Evolutionary conservation across 2,113 vertebrate species (phyloP).

Genomic region (Clarias gariepinus): DNA sequence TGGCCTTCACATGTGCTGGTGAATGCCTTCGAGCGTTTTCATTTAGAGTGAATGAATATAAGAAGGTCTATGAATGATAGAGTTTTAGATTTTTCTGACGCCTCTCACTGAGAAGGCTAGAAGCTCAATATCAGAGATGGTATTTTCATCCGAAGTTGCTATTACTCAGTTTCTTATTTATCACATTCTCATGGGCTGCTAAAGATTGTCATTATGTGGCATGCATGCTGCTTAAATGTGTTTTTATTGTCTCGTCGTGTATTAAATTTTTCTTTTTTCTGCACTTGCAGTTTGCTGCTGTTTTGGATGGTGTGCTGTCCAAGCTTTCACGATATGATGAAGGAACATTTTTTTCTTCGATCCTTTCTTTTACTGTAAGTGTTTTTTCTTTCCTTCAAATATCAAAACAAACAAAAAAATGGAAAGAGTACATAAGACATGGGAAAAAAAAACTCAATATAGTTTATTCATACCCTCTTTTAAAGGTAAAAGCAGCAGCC

Average conservation of each 20-base stretch:
- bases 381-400: slow-evolving; percentile 33
- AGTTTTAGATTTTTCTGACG: slow-evolving; percentile 9
- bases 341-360: slow-evolving; percentile 95
- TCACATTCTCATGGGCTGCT: slow-evolving; percentile 3
- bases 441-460: neutral
- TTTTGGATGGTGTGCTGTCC: slow-evolving; percentile 87
- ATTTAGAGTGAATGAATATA: slow-evolving; percentile 32
- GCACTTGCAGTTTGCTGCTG: slow-evolving; percentile 80
- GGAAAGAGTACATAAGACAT: neutral
- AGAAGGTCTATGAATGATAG: slow-evolving; percentile 18
- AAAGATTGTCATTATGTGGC: neutral
- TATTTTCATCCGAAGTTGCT: slow-evolving; percentile 35
- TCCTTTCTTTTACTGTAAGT: slow-evolving; percentile 98
- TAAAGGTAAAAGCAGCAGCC: slow-evolving; percentile 93
- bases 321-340: slow-evolving; percentile 95
- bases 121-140: slow-evolving; percentile 21
- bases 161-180: slow-evolving; percentile 31
- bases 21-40: slow-evolving; percentile 21
- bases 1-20: slow-evolving; percentile 32
- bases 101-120: slow-evolving; percentile 25
- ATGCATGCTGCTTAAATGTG: neutral
- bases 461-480: slow-evolving; percentile 63
- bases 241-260: neutral
- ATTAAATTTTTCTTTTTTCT: neutral
- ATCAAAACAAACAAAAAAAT: neutral